Conservation (phyloP, 1,140 invertebrate species). For the Achatina immaculata region DNA sequence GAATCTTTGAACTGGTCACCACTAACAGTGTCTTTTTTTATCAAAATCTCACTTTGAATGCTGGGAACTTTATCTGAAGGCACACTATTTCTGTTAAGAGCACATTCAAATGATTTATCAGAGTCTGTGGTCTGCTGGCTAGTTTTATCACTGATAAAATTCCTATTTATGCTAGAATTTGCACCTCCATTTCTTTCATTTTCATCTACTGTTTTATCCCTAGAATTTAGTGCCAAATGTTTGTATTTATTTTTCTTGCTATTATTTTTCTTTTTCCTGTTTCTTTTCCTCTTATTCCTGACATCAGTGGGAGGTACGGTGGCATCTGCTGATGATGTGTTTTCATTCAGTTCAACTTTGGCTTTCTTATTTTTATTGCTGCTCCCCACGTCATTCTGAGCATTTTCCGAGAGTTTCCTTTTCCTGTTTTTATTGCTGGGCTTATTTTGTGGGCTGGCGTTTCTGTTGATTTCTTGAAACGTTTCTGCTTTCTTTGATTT, state of each 20-base stretch:
- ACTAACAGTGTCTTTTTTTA: neutral
- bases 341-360: neutral
- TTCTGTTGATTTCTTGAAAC: constrained; percentile 9
- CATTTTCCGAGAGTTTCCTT: constrained; percentile 6
- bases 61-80: neutral
- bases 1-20: neutral
- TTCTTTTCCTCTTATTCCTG: constrained; percentile 28
- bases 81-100: neutral
- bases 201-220: neutral
- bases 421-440: neutral
- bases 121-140: neutral
- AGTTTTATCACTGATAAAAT: neutral
- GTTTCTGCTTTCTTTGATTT: constrained; percentile 9
- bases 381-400: neutral
- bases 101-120: neutral
- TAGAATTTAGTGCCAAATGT: constrained; percentile 42
- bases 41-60: neutral
- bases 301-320: neutral
- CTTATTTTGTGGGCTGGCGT: neutral
- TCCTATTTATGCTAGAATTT: neutral
- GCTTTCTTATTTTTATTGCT: constrained; percentile 9
- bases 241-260: constrained; percentile 53
- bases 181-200: neutral
- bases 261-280: constrained; percentile 46
- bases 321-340: neutral